Base-by-base conservation (phyloP, 2,113 vertebrate species). In the Sylvia atricapilla region DNA sequence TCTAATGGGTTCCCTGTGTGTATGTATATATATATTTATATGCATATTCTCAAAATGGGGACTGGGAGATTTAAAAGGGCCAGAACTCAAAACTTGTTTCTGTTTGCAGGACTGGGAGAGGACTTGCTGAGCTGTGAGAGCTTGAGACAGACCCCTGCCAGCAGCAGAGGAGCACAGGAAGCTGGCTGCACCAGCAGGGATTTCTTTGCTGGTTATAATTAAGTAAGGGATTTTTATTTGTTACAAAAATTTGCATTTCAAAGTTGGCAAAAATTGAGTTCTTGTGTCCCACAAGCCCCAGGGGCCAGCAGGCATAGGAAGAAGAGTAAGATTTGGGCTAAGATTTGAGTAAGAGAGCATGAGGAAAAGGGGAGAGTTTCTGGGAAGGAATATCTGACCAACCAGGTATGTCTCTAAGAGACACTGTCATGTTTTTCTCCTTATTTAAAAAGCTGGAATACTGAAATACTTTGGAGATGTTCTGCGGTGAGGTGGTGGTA, bases 131-230 rank as follows among this genome's bases (percentile, higher is more conserved):
- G 56, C 41, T 3, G 2, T 69, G 35, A 78, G 27, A 47, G 13
- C 62, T 82, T 3, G 9, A 84, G 73, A 56, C 35, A 83, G n/a
- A 60, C 15, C 25, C 43, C 39, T 55, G 30, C 20, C 68, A 62
- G 25, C 0, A 1, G 11, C 0, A 4, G 11, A 79, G 20, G 53
- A 72, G 31, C 1, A 1, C 1, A 1, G 76, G 82, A 43, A 56
- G 31, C n/a, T 0, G 1, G 16, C 41, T 53, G 46, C 31, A 56
- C 18, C 41, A 58, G 10, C 27, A 85, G 63, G n/a, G 41, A 69
- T 93, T 76, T 76, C 67, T 86, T 80, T 79, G 25, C 37, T 23
- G 62, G 16, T 64, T 82, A 52, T 37, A 82, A 47, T 21, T 47
- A 85, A 78, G 6, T 55, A 43, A 39, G 11, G 17, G 20, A 46